phyloP scores from a whole-genome alignment of 2,888 invertebrate genomes.

The Nomada fucata region DNA sequence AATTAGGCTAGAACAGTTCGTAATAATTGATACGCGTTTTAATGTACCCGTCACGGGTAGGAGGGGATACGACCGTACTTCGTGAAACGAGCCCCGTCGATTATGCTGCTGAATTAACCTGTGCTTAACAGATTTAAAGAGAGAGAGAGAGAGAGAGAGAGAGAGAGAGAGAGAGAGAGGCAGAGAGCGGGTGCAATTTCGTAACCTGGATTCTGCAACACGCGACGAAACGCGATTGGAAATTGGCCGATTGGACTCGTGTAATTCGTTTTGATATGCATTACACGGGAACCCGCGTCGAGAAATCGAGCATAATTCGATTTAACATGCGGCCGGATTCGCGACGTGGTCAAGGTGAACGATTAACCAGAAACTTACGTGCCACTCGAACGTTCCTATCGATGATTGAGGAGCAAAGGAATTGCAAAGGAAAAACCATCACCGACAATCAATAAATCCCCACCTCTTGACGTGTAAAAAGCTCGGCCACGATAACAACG shows the following conservation, averaged over 20 bases:
- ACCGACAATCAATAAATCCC: not conserved
- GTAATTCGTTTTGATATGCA: constrained; percentile 16
- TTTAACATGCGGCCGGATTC: constrained; percentile 37
- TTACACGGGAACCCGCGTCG: constrained; percentile 1
- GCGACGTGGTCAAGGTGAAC: constrained; percentile 56
- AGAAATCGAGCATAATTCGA: constrained; percentile 43
- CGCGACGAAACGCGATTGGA: not conserved
- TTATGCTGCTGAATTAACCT: constrained; percentile 12
- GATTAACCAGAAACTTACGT: constrained; percentile 29
- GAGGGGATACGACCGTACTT: not conserved
- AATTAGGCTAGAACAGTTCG: not conserved
- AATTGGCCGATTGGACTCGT: not conserved
- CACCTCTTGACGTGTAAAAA: too few relatives aligned
- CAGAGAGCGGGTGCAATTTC: constrained; percentile 22
- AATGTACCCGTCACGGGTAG: not conserved
- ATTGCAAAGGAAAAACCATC: not conserved
- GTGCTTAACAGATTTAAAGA: constrained; percentile 7
- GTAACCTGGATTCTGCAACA: constrained; percentile 19
- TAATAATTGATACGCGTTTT: constrained; percentile 4
- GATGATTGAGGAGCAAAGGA: not conserved
- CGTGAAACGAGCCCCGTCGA: constrained; percentile 1
- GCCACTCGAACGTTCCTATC: constrained; percentile 37
- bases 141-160: too few relatives aligned
- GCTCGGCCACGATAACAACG: too few relatives aligned
- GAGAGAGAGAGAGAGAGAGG: too few relatives aligned